Evolutionary conservation across 2,113 vertebrate species (phyloP).

Genomic region (Piaya cayana): DNA sequence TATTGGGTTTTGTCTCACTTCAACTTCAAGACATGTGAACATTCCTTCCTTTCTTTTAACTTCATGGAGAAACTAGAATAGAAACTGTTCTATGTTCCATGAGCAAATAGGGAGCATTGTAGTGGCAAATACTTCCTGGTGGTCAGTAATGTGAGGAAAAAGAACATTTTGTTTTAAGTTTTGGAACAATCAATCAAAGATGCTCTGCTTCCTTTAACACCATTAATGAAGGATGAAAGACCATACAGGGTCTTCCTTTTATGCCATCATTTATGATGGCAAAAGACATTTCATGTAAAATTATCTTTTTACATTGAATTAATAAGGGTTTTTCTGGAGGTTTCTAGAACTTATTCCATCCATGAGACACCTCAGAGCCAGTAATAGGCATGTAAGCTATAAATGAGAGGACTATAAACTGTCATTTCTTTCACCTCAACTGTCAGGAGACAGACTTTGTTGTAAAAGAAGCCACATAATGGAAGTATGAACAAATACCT

Average conservation of each 20-base stretch:
- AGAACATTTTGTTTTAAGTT: neutral
- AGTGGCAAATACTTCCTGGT: neutral
- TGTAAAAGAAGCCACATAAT: neutral
- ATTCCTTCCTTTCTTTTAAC: neutral
- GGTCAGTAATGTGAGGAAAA: neutral
- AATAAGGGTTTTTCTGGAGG: neutral
- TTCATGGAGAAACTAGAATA: neutral
- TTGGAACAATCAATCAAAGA: neutral
- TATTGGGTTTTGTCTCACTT: neutral
- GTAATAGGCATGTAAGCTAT: neutral
- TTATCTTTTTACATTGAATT: neutral
- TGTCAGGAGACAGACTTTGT: neutral
- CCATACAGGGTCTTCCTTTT: neutral
- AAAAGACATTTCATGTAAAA: neutral
- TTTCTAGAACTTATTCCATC: neutral
- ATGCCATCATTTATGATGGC: neutral
- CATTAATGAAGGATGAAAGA: neutral
- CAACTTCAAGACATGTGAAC: neutral
- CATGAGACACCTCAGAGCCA: neutral
- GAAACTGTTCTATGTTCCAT: neutral
- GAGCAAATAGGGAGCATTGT: neutral
- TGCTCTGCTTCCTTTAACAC: neutral
- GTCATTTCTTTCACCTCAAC: neutral
- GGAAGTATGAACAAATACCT: neutral
- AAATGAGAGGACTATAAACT: neutral